Conservation (phyloP, 2,888 invertebrate genomes). For the Marronus borbonicus region DNA sequence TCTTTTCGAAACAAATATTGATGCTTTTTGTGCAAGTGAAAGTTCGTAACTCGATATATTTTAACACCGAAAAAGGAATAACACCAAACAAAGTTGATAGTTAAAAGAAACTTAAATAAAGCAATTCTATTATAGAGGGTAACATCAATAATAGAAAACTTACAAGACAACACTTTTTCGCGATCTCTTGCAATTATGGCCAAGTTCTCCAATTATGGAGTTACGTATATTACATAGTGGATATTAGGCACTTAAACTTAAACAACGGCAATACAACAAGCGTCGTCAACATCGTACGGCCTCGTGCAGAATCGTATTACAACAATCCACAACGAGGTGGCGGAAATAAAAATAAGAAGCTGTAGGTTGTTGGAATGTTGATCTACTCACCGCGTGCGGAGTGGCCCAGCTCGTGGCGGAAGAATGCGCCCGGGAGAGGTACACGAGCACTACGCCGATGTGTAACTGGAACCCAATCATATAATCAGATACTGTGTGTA, state of each 20-base stretch:
- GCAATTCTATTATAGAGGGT: no score
- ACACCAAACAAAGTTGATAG: no score
- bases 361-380: constrained; percentile 60
- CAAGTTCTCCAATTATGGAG: no score
- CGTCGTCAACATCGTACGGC: constrained; percentile 60
- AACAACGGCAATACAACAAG: constrained; percentile 13
- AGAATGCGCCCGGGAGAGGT: constrained; percentile 60
- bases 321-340: constrained; percentile 69
- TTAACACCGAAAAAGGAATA: no score
- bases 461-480: constrained; percentile 70
- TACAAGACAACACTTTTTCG: no score
- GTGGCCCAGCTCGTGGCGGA: constrained; percentile 66
- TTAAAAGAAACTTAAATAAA: no score
- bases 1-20: no score
- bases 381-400: constrained; percentile 57
- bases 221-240: no score
- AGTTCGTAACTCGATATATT: no score
- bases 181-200: no score
- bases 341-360: constrained; percentile 59
- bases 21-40: no score
- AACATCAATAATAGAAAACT: no score
- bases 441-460: constrained; percentile 65
- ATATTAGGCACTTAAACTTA: not conserved
- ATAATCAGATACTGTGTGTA: constrained; percentile 57
- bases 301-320: constrained; percentile 71